A percentile compares a stretch with the other conserved stretches of the same genome.
Conservation (phyloP, 1,140 invertebrate species). For the Lasaia peninsularis region DNA sequence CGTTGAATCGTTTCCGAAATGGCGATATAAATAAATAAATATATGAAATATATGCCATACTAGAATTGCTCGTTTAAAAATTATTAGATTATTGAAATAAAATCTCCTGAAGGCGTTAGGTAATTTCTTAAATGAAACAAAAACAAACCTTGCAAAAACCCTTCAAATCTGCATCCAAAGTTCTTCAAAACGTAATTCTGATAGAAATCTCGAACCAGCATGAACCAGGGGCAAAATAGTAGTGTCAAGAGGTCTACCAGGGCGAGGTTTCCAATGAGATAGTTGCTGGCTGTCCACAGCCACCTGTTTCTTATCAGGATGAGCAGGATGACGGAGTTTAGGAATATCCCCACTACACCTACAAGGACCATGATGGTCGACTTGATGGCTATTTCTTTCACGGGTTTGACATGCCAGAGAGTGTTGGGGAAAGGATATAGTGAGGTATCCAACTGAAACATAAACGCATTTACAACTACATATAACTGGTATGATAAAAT, state of each 20-base stretch:
- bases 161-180: slow-evolving; percentile 84
- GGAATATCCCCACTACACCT: slow-evolving; percentile 82
- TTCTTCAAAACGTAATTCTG: slow-evolving; percentile 86
- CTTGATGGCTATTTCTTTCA: slow-evolving; percentile 81
- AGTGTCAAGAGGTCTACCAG: slow-evolving; percentile 85
- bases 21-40: too few species aligned
- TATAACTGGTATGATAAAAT: too few species aligned
- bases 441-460: slow-evolving; percentile 63
- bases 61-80: too few species aligned
- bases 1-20: too few species aligned
- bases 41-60: too few species aligned
- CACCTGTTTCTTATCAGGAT: slow-evolving; percentile 82
- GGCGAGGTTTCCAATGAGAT: slow-evolving; percentile 89
- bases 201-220: slow-evolving; percentile 83
- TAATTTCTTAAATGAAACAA: too few species aligned
- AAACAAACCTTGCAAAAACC: slow-evolving; percentile 80
- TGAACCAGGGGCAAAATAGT: slow-evolving; percentile 85
- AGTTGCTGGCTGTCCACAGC: slow-evolving; percentile 86
- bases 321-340: slow-evolving; percentile 84
- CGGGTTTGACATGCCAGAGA: slow-evolving; percentile 80
- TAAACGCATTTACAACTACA: background rate
- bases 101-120: too few species aligned
- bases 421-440: slow-evolving; percentile 76
- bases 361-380: slow-evolving; percentile 79
- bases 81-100: too few species aligned